phyloP scores from a whole-genome alignment of 1,140 invertebrate species.

The Lepeophtheirus salmonis region DNA sequence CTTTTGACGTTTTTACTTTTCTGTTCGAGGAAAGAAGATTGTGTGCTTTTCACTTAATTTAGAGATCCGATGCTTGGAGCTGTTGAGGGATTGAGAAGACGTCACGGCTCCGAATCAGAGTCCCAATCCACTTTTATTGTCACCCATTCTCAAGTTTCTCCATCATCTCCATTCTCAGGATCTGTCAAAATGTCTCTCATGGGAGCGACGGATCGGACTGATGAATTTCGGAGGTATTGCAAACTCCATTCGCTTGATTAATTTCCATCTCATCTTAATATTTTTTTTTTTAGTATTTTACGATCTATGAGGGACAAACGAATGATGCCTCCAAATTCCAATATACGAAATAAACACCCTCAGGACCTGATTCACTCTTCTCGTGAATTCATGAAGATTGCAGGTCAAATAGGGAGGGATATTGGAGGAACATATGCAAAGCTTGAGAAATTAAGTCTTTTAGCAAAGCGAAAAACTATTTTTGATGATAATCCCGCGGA shows the following conservation, averaged over 20 bases:
- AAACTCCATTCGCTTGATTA: no score
- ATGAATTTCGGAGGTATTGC: background rate
- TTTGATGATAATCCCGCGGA: slow-evolving; percentile 89
- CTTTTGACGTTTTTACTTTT: no score
- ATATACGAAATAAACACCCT: background rate
- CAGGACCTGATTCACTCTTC: slow-evolving; percentile 1
- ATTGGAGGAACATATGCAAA: slow-evolving; percentile 89
- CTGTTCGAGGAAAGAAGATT: no score
- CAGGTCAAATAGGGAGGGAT: slow-evolving; percentile 77
- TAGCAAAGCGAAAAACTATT: slow-evolving; percentile 46
- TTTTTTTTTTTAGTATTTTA: background rate
- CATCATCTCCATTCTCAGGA: background rate
- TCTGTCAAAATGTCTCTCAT: background rate
- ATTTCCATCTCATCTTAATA: no score
- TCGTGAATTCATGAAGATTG: slow-evolving; percentile 22
- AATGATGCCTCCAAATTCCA: background rate
- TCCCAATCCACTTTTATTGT: background rate
- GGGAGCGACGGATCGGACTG: background rate
- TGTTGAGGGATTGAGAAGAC: slow-evolving; percentile 1
- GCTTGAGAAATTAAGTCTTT: slow-evolving; percentile 69
- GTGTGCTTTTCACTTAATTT: no score
- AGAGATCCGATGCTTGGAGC: no score
- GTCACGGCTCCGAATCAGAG: background rate
- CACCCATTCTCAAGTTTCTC: no score
- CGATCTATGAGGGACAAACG: background rate